A percentile compares a stretch with the other conserved stretches of the same genome.
Conservation (phyloP, 2,797 vertebrate genomes). For the Neosilurus hyrtlii region DNA sequence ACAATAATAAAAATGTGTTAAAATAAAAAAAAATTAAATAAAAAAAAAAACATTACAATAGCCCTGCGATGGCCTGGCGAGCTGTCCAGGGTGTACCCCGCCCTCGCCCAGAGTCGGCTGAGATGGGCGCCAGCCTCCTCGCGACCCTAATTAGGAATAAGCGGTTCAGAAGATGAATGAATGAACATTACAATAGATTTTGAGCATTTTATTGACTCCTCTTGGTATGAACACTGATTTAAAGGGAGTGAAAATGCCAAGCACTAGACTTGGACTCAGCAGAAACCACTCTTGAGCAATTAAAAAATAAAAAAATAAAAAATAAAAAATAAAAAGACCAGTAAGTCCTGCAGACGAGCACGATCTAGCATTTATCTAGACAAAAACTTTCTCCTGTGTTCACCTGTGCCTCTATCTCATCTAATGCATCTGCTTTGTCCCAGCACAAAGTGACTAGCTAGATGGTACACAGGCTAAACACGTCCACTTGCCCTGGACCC, state of each 20-base stretch:
- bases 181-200: neutral
- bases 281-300: constrained; percentile 36
- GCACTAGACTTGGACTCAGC: neutral
- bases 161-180: too few relatives aligned
- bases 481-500: constrained; percentile 56
- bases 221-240: neutral
- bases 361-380: constrained; percentile 51
- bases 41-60: neutral
- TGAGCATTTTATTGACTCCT: neutral
- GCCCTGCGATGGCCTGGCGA: too few relatives aligned
- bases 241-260: neutral
- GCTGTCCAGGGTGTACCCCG: too few relatives aligned
- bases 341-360: constrained; percentile 47
- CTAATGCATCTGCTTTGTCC: constrained; percentile 58
- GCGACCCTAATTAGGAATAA: too few relatives aligned
- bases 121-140: too few relatives aligned
- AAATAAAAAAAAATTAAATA: too few relatives aligned
- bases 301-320: constrained; percentile 23
- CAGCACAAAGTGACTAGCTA: constrained; percentile 62
- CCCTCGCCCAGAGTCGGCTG: too few relatives aligned
- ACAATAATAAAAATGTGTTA: too few relatives aligned
- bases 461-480: constrained; percentile 49
- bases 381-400: constrained; percentile 58
- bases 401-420: constrained; percentile 60
- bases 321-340: constrained; percentile 25